Evolutionary conservation across 2,888 invertebrate species (phyloP), one percentile per base, ranked within the genome.

Genomic region (Melanargia galathea): DNA sequence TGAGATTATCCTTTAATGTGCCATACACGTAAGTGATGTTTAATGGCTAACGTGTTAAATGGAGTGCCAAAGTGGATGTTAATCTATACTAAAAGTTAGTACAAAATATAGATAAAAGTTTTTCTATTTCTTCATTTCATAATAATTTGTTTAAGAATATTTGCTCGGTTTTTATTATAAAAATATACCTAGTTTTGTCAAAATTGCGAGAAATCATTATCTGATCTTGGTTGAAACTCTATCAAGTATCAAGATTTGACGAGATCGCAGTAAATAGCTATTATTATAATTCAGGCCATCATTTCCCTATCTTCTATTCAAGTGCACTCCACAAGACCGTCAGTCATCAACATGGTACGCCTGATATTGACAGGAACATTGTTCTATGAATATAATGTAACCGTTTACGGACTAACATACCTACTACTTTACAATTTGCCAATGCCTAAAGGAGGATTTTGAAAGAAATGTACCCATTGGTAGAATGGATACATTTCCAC

Each of bases 251-350:
- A 46, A 22, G 22, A 22, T 46, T 22, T 24, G 46, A 0, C 13
- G 13, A 22, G 13, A 46, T 11, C 35, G 40, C 40, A n/a, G 40
- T 13, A 5, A 63, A 57, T 40, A 22, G 33, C 26, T 52, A 52
- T 22, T 48, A 54, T 60, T 61, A 66, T 61, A 43, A 58, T 61
- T 59, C 58, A 58, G 30, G 30, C 38, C 35, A 62, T 58, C 52
- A 54, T 59, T 65, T 74, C 68, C 68, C 69, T 76, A 76, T 78
- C 73, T 75, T 73, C 70, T 69, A 61, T 74, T 77, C 77, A 81
- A 86, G 83, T 82, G 83, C 80, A 80, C 83, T 81, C 71, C 73
- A 79, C 70, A 69, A 63, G 72, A 73, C 72, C 76, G 75, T 81
- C 80, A 77, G 72, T 83, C 78, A 76, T 70, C 73, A 68, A 71